Base-by-base conservation (phyloP, 1,140 invertebrate genomes). In the Bombus pascuorum region DNA sequence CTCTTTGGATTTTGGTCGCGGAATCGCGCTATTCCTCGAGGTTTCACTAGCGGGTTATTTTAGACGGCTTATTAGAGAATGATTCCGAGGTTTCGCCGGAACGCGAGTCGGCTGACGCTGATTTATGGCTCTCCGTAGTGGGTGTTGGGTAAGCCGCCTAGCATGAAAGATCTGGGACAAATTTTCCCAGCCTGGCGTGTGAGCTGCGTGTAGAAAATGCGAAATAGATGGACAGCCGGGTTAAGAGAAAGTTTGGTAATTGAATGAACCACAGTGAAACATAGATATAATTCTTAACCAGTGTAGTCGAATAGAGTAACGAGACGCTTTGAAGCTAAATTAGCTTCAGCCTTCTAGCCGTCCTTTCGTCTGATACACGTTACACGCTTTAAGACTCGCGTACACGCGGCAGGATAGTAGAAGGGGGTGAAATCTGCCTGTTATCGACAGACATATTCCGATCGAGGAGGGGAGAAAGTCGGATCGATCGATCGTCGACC, bases 401-500 rank as follows among this genome's bases (percentile, higher is more conserved):
- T 28, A 72, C 42, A 80, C 39, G 37, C 42, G 68, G 39, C 44
- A 39, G 34, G 22, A 25, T 12, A 39, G 37, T n/a, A 22, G 39
- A 42, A 18, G 42, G 39, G 62, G 53, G 42, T 42, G 37, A 80
- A 39, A 76, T 85, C 83, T 71, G 77, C 65, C 83, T 85, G 83
- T 62, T 80, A 80, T 85, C 83, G 83, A 80, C 83, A 85, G 76
- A 42, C 57, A 42, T 73, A 37, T 72, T 85, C 83, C 53, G 47
- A 84, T 84, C 76, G 28, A 39, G 28, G 22, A 9, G 65, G 65
- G 47, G 44, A 1, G n/a, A 59, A 32, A n/a, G 59, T 12, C 39
- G 62, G 81, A 42, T 53, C 47, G 85, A 89, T 84, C 66, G 74
- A 81, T 75, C 65, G 75, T 71, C 77, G 86, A 82, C 85, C 89